A percentile compares a stretch with the other conserved stretches of the same genome.
These are phyloP conservation scores for Porites rus DNA, from an alignment of 92 coral and sea anemone genomes.

Conservation along the genomic window DNA sequence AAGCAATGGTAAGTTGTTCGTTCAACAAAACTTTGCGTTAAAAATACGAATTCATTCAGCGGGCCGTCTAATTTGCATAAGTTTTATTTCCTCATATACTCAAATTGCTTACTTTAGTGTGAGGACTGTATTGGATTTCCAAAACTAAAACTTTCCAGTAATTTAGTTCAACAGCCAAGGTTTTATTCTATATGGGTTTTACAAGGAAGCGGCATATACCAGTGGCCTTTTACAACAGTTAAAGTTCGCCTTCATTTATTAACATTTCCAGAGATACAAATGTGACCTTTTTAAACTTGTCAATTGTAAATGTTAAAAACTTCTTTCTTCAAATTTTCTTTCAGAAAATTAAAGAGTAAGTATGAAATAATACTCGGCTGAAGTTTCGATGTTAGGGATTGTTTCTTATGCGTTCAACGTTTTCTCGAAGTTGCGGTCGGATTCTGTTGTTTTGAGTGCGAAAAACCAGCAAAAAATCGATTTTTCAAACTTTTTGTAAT, in stretches of 20 bases:
- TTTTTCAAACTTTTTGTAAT: too few species aligned
- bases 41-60: background rate
- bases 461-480: too few species aligned
- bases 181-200: background rate
- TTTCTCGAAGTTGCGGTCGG: too few species aligned
- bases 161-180: background rate
- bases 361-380: too few species aligned
- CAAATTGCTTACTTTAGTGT: background rate
- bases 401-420: too few species aligned
- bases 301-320: too few species aligned
- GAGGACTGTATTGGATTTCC: background rate
- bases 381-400: too few species aligned
- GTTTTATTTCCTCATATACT: background rate
- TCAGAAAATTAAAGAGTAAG: too few species aligned
- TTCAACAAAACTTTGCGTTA: background rate
- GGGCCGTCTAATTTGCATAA: slow-evolving; percentile 18
- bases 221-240: background rate
- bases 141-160: background rate
- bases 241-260: background rate
- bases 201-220: background rate
- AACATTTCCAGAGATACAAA: too few species aligned
- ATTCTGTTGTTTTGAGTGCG: too few species aligned
- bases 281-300: background rate
- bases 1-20: background rate
- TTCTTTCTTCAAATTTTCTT: too few species aligned